phyloP scores from a whole-genome alignment of 2,797 vertebrate genomes.

The Sebastes elongatus region DNA sequence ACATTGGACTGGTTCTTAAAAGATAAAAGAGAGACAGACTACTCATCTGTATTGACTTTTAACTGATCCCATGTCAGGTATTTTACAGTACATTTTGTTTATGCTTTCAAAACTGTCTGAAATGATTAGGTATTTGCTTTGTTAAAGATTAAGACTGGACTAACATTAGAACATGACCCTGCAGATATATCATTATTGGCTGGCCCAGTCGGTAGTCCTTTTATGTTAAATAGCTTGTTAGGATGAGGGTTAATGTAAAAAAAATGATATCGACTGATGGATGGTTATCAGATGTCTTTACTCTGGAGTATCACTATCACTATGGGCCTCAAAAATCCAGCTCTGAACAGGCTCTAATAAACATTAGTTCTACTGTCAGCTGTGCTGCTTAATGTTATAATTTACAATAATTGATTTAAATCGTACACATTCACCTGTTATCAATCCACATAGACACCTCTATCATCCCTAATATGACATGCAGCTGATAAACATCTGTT shows the following conservation, averaged over 20 bases:
- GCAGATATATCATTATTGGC: background rate
- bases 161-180: background rate
- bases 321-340: background rate
- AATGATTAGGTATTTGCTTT: background rate
- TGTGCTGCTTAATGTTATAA: background rate
- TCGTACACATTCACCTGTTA: background rate
- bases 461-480: background rate
- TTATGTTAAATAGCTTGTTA: rapidly evolving
- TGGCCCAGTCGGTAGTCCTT: too few species aligned
- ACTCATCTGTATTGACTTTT: background rate
- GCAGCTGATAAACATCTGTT: slow-evolving; percentile 7
- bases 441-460: background rate
- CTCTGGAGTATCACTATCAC: background rate
- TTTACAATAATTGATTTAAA: background rate
- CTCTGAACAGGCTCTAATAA: background rate
- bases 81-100: background rate
- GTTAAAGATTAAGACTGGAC: background rate
- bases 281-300: background rate
- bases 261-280: background rate
- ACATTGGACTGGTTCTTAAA: background rate
- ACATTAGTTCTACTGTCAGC: background rate
- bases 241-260: too few species aligned
- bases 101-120: background rate
- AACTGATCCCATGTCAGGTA: background rate
- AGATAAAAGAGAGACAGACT: background rate